Evolutionary conservation across 2,797 vertebrate genomes (phyloP).

Genomic region (Cheirogaleus major): DNA sequence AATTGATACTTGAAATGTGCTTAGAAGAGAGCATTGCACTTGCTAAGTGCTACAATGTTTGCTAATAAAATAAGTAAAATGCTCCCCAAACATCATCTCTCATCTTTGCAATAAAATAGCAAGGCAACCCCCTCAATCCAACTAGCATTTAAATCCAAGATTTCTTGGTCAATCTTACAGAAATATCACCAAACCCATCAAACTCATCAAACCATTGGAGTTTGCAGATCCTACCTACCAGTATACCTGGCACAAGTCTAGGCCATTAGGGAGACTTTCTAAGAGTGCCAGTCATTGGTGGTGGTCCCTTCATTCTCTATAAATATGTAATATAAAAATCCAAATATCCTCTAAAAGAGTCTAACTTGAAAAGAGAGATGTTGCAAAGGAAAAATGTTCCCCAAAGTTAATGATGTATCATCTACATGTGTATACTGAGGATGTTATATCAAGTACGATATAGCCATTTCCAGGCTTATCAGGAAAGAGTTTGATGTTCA

Average conservation of each 20-base stretch:
- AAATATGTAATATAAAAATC: neutral
- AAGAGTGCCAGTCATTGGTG: neutral
- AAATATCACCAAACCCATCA: neutral
- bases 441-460: neutral
- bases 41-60: neutral
- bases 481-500: neutral
- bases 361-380: neutral
- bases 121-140: neutral
- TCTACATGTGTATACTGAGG: neutral
- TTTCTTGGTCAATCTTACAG: conserved; percentile 18
- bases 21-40: neutral
- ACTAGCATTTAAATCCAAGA: neutral
- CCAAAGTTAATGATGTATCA: neutral
- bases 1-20: conserved; percentile 38
- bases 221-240: neutral
- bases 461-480: neutral
- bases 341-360: neutral
- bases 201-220: neutral
- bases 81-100: neutral
- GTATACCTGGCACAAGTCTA: neutral
- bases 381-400: neutral
- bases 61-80: conserved; percentile 36
- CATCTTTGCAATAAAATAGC: conserved; percentile 13
- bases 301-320: neutral
- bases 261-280: neutral